Evolutionary conservation across 2,888 invertebrate genomes (phyloP), one percentile per base, ranked within the genome.

Genomic region (Agrotis segetum): DNA sequence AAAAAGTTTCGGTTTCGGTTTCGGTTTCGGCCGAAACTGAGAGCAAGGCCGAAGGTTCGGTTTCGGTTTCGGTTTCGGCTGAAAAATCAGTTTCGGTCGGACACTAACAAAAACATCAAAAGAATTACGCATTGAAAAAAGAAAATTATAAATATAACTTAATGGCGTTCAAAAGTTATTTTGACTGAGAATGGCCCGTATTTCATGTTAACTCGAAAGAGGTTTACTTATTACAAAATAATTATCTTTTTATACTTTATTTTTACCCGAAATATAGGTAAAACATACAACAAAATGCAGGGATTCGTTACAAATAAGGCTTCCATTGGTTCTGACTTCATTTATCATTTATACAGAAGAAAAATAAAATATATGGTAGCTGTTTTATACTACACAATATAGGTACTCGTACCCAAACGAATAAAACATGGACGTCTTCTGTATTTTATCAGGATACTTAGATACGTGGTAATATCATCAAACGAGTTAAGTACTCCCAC

Each of bases 301-400:
- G 7, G n/a, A 71, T 56, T 71, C 64, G 19, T 60, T 56, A 40
- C 24, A 34, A 19, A 40, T 17, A 58, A n/a, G n/a, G 19, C 34
- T 66, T 47, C 47, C 34, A 44, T 60, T 52, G 47, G 66, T 60
- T 46, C 53, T 59, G 17, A 46, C 29, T 40, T 9, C 40, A 78
- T 81, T 68, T 55, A 78, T 81, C 66, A 74, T 78, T 53, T 60
- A 53, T 59, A 66, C 53, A 58, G 34, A 72, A 77, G 13, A 58
- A 40, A 59, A 82, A 81, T n/a, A n/a, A n/a, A n/a, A n/a, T n/a
- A 82, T 74, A 66, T 46, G 44, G 67, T 74, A 63, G 65, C 53
- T 60, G 46, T 82, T 40, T 58, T 63, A 74, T 66, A 67, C 56
- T 63, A 74, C 63, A 67, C 56, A 53, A 63, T 56, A 47, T 24